phyloP scores from a whole-genome alignment of 1,140 invertebrate genomes.

The Pseudoatta argentina region DNA sequence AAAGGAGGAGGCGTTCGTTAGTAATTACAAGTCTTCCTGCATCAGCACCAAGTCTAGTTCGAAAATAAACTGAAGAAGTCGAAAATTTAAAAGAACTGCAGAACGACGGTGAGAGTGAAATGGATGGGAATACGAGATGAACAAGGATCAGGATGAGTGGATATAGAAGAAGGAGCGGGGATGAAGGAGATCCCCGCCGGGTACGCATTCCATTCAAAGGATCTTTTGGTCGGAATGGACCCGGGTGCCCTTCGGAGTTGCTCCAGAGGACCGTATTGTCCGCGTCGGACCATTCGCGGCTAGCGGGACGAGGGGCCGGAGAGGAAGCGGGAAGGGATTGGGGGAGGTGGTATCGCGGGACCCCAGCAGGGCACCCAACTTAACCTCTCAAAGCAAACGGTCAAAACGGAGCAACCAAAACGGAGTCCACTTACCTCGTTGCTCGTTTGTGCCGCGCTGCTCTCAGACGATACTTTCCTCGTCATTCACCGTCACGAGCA shows the following conservation, averaged over 20 bases:
- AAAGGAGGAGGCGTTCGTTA: conserved; percentile 9
- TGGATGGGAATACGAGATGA: conserved; percentile 17
- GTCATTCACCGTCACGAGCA: conserved; percentile 63
- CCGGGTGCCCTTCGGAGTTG: conserved; percentile 44
- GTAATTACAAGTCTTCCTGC: neutral
- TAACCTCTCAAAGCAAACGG: conserved; percentile 63
- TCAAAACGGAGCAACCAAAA: conserved; percentile 37
- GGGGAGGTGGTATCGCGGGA: conserved; percentile 30
- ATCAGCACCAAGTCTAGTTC: neutral
- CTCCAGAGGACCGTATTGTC: conserved; percentile 57
- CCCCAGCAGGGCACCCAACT: conserved; percentile 61
- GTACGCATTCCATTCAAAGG: conserved; percentile 63
- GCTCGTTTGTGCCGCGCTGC: conserved; percentile 45
- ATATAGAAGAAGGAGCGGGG: conserved; percentile 37
- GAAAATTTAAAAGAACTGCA: neutral
- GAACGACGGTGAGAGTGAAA: conserved; percentile 47
- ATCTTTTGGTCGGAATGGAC: conserved; percentile 41
- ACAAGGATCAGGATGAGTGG: conserved; percentile 13
- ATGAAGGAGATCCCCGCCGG: conserved; percentile 48
- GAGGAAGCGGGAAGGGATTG: neutral
- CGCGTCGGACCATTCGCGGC: conserved; percentile 5
- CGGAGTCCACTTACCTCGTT: conserved; percentile 65
- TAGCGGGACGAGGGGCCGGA: neutral
- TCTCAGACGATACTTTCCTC: neutral
- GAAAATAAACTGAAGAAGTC: neutral